These are phyloP conservation scores for Acleris emargana DNA, from an alignment of 2,888 invertebrate species.

Conservation along the genomic window DNA sequence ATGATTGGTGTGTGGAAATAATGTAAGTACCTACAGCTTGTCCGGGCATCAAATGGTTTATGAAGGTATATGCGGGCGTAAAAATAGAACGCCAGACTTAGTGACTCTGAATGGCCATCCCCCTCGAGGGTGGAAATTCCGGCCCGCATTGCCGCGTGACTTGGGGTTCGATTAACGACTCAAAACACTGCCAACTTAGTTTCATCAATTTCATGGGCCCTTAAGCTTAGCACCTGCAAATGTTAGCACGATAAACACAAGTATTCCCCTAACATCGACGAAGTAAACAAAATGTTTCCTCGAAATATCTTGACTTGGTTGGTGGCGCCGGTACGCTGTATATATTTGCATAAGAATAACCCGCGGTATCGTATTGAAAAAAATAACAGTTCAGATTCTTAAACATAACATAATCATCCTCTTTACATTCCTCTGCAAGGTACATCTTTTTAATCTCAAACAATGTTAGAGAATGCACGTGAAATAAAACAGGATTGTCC, in stretches of 20 bases:
- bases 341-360: constrained; percentile 4
- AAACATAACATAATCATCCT: no score
- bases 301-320: constrained; percentile 19
- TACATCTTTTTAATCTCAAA: neutral
- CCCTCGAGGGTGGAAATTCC: constrained; percentile 35
- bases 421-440: neutral
- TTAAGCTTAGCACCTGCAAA: constrained; percentile 16
- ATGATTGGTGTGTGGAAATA: constrained; percentile 14
- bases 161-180: constrained; percentile 22
- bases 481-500: constrained; percentile 11
- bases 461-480: constrained; percentile 8
- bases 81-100: constrained; percentile 46
- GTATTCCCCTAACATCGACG: constrained; percentile 2
- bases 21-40: constrained; percentile 28
- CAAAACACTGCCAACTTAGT: constrained; percentile 16
- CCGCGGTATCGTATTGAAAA: neutral
- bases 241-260: constrained; percentile 21
- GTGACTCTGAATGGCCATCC: constrained; percentile 39
- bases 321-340: constrained; percentile 13
- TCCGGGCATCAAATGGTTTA: constrained; percentile 32
- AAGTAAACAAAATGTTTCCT: constrained; percentile 11
- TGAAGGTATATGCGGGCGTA: constrained; percentile 34
- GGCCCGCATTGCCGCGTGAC: constrained; percentile 30
- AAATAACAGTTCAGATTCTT: no score
- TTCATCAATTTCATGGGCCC: constrained; percentile 13